Conservation (phyloP, 2,113 vertebrate genomes). For the Thamnaconus septentrionalis region DNA sequence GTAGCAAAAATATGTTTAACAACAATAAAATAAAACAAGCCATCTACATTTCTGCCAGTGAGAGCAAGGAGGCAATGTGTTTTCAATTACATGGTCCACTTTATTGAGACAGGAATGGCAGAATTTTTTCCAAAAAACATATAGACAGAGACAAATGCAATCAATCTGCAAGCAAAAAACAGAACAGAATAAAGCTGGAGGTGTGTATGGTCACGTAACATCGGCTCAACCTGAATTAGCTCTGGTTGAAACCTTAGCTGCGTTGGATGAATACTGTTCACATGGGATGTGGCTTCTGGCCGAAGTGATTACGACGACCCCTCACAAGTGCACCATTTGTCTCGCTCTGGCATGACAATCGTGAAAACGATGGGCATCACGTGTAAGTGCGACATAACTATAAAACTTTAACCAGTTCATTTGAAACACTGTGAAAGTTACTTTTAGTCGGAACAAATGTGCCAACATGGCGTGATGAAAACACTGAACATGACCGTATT, state of each 20-base stretch:
- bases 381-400: conserved; percentile 7
- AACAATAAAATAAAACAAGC: too few relatives aligned
- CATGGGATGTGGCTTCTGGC: conserved; percentile 13
- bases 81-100: conserved; percentile 44
- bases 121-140: conserved; percentile 8
- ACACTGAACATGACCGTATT: background rate
- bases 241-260: conserved; percentile 23
- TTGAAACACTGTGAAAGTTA: conserved; percentile 18
- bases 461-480: conserved; percentile 9
- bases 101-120: conserved; percentile 58
- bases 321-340: conserved; percentile 14
- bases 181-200: too few relatives aligned
- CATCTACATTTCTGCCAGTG: background rate
- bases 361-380: conserved; percentile 15
- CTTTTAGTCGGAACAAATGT: conserved; percentile 4
- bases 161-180: too few relatives aligned
- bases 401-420: conserved; percentile 15
- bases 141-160: background rate
- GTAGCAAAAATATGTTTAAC: too few relatives aligned
- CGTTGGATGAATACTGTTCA: conserved; percentile 1
- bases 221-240: background rate
- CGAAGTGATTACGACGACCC: conserved; percentile 37
- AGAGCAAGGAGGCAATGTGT: background rate
- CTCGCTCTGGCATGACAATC: conserved; percentile 5
- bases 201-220: background rate